These are phyloP conservation scores for Daubentonia madagascariensis DNA, from an alignment of 2,113 vertebrate genomes.

Conservation along the genomic window DNA sequence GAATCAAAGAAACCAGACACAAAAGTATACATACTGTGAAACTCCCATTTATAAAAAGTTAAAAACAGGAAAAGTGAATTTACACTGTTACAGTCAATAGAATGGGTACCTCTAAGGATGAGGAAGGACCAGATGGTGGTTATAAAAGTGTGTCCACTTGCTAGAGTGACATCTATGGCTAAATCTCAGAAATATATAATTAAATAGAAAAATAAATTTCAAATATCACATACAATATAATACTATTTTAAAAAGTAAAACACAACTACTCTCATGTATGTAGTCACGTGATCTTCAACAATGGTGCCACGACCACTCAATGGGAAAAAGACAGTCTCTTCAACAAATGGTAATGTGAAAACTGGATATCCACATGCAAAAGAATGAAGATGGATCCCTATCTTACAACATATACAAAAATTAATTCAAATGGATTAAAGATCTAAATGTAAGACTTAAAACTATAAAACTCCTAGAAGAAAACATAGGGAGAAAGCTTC, in stretches of 20 bases:
- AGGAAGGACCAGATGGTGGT: not conserved
- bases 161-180: not conserved
- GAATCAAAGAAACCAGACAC: not conserved
- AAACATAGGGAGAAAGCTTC: not conserved
- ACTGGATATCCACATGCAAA: not conserved
- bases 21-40: not conserved
- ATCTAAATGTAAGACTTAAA: not conserved
- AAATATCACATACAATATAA: not conserved
- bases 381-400: not conserved
- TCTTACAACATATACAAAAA: too few relatives aligned
- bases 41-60: not conserved
- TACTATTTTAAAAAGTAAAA: not conserved
- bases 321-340: too few relatives aligned
- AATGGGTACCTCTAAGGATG: not conserved
- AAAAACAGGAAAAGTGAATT: not conserved
- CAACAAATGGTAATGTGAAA: not conserved
- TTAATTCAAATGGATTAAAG: too few relatives aligned
- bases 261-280: not conserved
- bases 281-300: not conserved
- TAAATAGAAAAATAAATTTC: not conserved
- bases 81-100: not conserved
- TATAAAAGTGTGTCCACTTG: not conserved
- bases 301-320: not conserved
- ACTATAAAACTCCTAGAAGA: not conserved
- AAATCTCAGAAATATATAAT: not conserved